Base-by-base conservation (phyloP, 2,888 invertebrate species). In the Callyntrura guangdongensis region DNA sequence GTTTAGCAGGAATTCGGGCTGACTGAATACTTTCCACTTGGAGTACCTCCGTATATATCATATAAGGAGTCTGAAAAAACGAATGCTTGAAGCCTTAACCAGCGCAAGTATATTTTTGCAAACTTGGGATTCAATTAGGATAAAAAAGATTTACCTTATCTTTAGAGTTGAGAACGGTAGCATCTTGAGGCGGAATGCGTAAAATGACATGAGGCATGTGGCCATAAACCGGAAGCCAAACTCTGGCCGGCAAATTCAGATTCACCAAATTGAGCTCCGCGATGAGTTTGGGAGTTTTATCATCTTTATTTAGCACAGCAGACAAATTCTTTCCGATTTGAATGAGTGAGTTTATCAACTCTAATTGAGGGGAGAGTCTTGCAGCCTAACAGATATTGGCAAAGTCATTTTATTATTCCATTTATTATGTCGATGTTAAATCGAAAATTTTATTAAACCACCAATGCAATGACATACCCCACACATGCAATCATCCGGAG, bases 121-220 rank as follows among this genome's bases (percentile, higher is more conserved):
- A 47, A 47, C 11, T 47, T 47, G 47, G 47, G 47, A 36, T 12
- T 0, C 22, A 20, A 17, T 45, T 61, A n/a, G 53, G 17, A 6
- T n/a, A 87, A 47, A 17, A 20, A 9, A 49, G 3, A 69, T 92
- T 93, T 95, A 97, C 97, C 96, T 98, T 99, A 95, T 99, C 99
- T 96, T 99, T 99, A 94, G 99, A 99, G 95, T 99, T 99, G 93
- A 99, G 97, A 86, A 99, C 99, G 83, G 99, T 99, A 92, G 99
- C 99, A 93, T 98, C 98, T 94, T 98, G 98, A 91, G 98, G 98
- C 67, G 99, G 99, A 95, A 99, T 98, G 95, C 99, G 96, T 79
- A 99, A 97, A 94, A 99, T 97, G 95, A 98, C 97, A 95, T 99
- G 99, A 82, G 98, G 97, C 94, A 96, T 96, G 84, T 95, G 94